These are phyloP conservation scores for Helostoma temminkii DNA, from an alignment of 2,797 vertebrate genomes.

Conservation along the genomic window DNA sequence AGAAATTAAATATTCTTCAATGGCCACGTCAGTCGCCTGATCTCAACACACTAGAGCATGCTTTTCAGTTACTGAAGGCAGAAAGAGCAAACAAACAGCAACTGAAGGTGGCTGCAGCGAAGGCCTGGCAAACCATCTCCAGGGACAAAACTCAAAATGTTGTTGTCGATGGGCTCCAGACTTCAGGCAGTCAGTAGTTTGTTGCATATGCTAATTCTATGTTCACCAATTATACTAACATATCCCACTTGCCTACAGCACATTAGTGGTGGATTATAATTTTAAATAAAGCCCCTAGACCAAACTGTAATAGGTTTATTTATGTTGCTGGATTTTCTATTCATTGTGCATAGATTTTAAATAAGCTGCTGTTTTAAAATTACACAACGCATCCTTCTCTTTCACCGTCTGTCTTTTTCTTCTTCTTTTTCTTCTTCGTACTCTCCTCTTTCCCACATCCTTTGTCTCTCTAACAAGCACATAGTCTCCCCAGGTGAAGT, in stretches of 20 bases:
- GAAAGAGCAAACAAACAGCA: no score
- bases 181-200: no score
- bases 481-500: constrained; percentile 63
- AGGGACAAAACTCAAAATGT: constrained; percentile 7
- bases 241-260: constrained; percentile 31
- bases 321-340: constrained; percentile 31
- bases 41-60: no score
- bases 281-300: constrained; percentile 29
- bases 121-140: no score
- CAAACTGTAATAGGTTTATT: constrained; percentile 46
- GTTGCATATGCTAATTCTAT: constrained; percentile 3
- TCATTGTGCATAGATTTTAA: constrained; percentile 30
- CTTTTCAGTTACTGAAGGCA: no score
- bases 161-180: no score
- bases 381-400: constrained; percentile 5
- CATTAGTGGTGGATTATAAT: constrained; percentile 51
- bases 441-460: constrained; percentile 31
- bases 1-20: no score
- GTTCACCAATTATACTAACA: background rate
- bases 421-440: background rate
- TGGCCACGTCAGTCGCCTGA: no score
- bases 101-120: no score
- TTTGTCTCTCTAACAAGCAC: constrained; percentile 72
- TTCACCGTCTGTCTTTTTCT: constrained; percentile 16
- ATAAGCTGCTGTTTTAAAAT: constrained; percentile 19